Base-by-base conservation (phyloP, 2,797 vertebrate species). In the Notamacropus eugenii region DNA sequence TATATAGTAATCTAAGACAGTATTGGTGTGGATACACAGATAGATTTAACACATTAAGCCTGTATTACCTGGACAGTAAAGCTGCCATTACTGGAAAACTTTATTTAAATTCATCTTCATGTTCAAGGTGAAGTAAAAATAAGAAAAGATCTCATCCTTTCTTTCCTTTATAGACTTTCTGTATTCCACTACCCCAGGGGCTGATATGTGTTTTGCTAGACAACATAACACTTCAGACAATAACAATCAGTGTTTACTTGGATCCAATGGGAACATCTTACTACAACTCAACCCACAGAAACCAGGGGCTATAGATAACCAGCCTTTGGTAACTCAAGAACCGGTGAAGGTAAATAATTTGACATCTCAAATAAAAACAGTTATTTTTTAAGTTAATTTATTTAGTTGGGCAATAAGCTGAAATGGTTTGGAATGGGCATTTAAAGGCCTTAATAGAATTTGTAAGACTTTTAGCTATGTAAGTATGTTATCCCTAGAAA, bases 281-380 rank as follows among this genome's bases (percentile, higher is more conserved):
- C 99, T 99, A 14, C 99, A 99, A 93, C 98, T 99, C 97, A 99
- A 98, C 95, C 99, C 99, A 95, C 99, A 99, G 98, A 99, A 99
- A 97, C 99, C 99, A 0, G 99, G 99, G 97, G 99, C 99, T 93
- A 99, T 99, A 90, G 99, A 99, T 98, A 99, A 99, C 99, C 99
- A 99, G 96, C 98, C 99, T 2, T 98, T 99, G 92, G 99, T 99
- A 97, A 99, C 98, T 29, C 99, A 99, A 28, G 99, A 99, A 67
- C 99, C 99, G 82, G 98, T 99, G 97, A 99, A 99, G 99, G 99
- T 99, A 98, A 97, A 82, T 95, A 34, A 94, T 59, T 27, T 96
- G 91, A 31, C 19, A 94, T 27, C 24, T 95, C 93, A 93, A 29
- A 28, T 29, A 55, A 82, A 55, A 93, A 57, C 27, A 95, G 54